Percentiles rank a stretch among this genome's conserved stretches.
Evolutionary conservation across 2,113 vertebrate species (phyloP).

Genomic region (Coptodon bakossiorum): DNA sequence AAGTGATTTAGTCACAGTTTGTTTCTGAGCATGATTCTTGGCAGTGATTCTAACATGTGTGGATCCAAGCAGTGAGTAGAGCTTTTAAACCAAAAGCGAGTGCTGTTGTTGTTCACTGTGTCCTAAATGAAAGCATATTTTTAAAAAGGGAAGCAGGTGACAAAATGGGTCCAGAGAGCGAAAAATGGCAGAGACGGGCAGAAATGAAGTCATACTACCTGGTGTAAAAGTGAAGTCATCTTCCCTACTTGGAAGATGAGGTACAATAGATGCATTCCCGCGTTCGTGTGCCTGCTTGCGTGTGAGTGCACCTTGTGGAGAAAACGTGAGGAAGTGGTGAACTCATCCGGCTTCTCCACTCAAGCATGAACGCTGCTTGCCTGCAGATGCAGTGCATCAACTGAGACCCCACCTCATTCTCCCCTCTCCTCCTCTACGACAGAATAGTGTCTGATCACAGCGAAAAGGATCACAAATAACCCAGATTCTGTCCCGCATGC

Average conservation of each 20-base stretch:
- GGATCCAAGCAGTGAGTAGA: neutral
- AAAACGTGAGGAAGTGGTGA: conserved; percentile 35
- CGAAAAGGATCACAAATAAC: neutral
- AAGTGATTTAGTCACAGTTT: neutral
- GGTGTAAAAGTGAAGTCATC: conserved; percentile 28
- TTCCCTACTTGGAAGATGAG: neutral
- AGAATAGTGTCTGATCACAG: conserved; percentile 22
- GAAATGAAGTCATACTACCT: conserved; percentile 28
- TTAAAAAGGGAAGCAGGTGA: neutral
- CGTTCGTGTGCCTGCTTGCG: neutral
- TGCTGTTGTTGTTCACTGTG: neutral
- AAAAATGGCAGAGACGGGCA: neutral
- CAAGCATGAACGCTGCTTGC: conserved; percentile 40
- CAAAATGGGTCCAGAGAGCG: neutral
- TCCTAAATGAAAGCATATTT: neutral
- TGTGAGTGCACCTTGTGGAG: neutral
- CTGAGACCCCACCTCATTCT: neutral
- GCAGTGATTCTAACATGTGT: neutral
- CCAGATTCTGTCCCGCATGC: neutral
- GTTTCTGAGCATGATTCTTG: neutral
- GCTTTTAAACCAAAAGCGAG: neutral
- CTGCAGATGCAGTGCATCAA: conserved; percentile 29
- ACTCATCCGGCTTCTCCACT: conserved; percentile 46
- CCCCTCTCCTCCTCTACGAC: neutral
- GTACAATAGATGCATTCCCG: neutral